Conservation (phyloP, 2,113 vertebrate genomes). For the Eulemur macaco region DNA sequence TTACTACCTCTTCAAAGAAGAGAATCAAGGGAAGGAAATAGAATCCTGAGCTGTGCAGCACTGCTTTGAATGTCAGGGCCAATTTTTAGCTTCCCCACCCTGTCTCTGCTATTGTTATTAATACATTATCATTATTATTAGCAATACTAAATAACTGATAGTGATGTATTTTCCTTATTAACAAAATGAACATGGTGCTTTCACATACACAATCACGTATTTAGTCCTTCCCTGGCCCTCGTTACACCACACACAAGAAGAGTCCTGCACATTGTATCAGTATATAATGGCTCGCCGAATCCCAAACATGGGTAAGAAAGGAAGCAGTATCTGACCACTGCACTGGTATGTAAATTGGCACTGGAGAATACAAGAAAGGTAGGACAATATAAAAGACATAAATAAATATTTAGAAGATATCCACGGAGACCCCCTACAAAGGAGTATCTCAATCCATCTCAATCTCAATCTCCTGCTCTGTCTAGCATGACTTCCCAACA, state of each 20-base stretch:
- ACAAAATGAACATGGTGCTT: not conserved
- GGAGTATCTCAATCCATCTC: not conserved
- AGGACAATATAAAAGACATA: not conserved
- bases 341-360: rapidly evolving
- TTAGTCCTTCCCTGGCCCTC: not conserved
- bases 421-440: not conserved
- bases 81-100: not conserved
- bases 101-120: not conserved
- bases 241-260: rapidly evolving
- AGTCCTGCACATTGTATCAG: not conserved
- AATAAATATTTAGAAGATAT: not conserved
- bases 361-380: not conserved
- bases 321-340: not conserved
- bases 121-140: not conserved
- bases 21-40: not conserved
- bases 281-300: no score
- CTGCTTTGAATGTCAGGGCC: not conserved
- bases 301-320: not conserved
- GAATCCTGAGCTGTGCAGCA: not conserved
- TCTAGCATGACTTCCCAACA: not conserved
- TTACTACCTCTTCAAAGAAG: not conserved
- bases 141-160: not conserved
- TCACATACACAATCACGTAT: not conserved
- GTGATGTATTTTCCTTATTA: not conserved
- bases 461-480: not conserved